A percentile compares a stretch with the other conserved stretches of the same genome.
Conservation (phyloP, 2,797 vertebrate species). For the Clarias pachynema region DNA sequence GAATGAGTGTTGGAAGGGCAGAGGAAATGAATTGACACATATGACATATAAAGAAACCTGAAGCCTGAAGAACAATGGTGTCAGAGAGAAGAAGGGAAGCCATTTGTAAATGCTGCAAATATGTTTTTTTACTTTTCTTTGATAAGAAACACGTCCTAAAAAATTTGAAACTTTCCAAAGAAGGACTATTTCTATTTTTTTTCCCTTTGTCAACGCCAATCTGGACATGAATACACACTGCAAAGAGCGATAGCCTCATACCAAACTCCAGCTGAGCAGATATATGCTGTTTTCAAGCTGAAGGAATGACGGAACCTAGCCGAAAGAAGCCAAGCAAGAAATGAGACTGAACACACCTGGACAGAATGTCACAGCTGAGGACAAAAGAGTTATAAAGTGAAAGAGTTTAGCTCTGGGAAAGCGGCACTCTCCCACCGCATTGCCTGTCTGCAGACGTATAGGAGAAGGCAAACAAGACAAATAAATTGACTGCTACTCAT, state of each 20-base stretch:
- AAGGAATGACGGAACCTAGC: constrained; percentile 2
- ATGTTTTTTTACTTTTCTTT: constrained; percentile 6
- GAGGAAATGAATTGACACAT: not conserved
- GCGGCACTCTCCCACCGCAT: not conserved
- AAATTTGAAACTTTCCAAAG: not conserved
- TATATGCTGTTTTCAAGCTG: not conserved
- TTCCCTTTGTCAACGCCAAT: not conserved
- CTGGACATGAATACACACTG: not conserved
- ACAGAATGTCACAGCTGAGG: constrained; percentile 24
- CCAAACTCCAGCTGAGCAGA: not conserved
- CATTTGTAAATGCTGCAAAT: constrained; percentile 20
- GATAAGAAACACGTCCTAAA: constrained; percentile 10
- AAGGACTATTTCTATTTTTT: not conserved
- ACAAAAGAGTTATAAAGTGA: not conserved
- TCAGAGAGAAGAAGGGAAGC: constrained; percentile 13
- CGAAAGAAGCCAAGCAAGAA: constrained; percentile 14
- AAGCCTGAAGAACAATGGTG: not conserved
- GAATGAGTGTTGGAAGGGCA: constrained; percentile 28
- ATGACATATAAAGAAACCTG: constrained; percentile 26
- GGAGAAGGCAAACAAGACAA: constrained; percentile 47
- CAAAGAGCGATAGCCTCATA: not conserved
- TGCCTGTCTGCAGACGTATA: constrained; percentile 27
- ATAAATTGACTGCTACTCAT: constrained; percentile 48
- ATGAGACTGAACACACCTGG: constrained; percentile 4
- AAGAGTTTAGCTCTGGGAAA: not conserved